Base-by-base conservation (phyloP, 2,113 vertebrate genomes). In the Phasianus colchicus region DNA sequence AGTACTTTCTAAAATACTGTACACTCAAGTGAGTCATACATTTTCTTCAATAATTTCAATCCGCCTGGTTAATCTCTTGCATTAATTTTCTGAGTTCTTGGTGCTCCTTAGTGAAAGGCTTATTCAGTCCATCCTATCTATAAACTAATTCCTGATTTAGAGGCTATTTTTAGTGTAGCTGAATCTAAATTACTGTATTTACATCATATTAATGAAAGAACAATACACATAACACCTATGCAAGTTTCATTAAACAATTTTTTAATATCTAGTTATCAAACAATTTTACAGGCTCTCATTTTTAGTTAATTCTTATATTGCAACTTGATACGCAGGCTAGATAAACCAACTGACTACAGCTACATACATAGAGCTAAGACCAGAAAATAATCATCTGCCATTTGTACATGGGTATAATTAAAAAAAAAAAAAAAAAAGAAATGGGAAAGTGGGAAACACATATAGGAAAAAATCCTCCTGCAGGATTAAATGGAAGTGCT, bases 31-130 rank as follows among this genome's bases (percentile, higher is more conserved):
- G 11, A 85, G 6, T 6, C 5, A 42, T 57, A 74, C 6, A 36
- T 80, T 74, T 91, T 88, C 24, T 83, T 74, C 32, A 77, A 16
- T 21, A 36, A 74, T 67, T 83, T 74, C 24, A 80, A 74, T 67
- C 6, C 1, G 11, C 11, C 89, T 48, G 70, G 3, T 10, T 88
- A 66, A 88, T 18, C 2, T 17, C 52, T 85, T 80, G n/a, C 10
- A 48, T 27, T 45, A 47, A 34, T 50, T 32, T 71, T 54, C 27
- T 85, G 17, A 30, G 1, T 43, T 89, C 32, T 72, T 65, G 45
- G 32, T 6, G 2, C 0, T 34, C 4, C 40, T 61, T 30, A 75
- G 6, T n/a, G 75, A 25, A 17, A 32, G 1, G 7, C 57, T 48
- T 74, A 36, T 85, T 73, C 8, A 66, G 5, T 2, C 19, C 45